Percentiles rank a stretch among this genome's conserved stretches.
Conservation (phyloP, 2,113 vertebrate genomes). For the Sphyrna mokarran region DNA sequence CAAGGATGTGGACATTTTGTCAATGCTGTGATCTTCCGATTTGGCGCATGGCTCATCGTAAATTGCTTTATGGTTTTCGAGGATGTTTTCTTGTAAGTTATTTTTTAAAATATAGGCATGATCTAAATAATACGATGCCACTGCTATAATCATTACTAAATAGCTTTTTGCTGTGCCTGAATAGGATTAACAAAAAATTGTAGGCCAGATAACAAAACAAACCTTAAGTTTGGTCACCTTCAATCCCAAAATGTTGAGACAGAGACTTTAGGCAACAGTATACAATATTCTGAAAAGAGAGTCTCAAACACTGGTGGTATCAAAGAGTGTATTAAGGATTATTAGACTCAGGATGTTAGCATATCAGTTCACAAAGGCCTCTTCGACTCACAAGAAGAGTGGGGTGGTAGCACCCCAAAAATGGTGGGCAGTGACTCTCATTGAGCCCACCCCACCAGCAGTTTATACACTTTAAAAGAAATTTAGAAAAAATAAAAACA, state of each 20-base stretch:
- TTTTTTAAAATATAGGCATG: neutral
- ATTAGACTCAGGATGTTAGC: neutral
- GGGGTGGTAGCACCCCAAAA: too few relatives aligned
- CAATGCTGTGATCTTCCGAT: constrained; percentile 51
- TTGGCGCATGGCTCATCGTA: constrained; percentile 57
- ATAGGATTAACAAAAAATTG: neutral
- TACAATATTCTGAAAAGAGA: neutral
- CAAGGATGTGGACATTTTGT: constrained; percentile 46
- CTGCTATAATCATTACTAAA: neutral
- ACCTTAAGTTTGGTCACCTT: neutral
- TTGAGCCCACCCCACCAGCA: too few relatives aligned
- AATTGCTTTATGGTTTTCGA: constrained; percentile 49
- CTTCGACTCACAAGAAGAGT: too few relatives aligned
- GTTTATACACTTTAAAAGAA: too few relatives aligned
- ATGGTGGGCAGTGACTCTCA: too few relatives aligned
- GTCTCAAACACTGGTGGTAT: neutral
- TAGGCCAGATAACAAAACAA: neutral
- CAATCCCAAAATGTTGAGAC: neutral
- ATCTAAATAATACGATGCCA: neutral
- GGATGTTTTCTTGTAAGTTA: constrained; percentile 57
- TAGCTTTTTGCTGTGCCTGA: neutral
- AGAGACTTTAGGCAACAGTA: neutral
- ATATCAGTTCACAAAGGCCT: neutral
- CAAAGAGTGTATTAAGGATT: neutral
- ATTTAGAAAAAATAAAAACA: too few relatives aligned